phyloP scores from a whole-genome alignment of 2,797 vertebrate species.

The Artibeus lituratus region DNA sequence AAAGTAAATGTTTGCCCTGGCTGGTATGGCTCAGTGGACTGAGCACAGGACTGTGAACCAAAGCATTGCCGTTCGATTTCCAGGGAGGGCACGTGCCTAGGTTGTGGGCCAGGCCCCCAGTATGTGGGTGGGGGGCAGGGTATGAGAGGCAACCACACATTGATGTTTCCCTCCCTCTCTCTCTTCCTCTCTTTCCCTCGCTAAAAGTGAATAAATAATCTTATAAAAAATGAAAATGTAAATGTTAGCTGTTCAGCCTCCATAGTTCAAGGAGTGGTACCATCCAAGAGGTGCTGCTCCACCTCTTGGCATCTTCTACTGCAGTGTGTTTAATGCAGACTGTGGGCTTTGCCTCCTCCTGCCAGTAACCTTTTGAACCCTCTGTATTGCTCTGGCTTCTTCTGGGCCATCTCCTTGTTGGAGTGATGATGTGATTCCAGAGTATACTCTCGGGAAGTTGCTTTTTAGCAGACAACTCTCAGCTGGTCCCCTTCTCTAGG shows the following conservation, averaged over 20 bases:
- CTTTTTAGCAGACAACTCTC: not conserved
- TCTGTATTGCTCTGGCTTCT: not conserved
- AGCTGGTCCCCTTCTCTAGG: not conserved
- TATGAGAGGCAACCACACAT: too few species aligned
- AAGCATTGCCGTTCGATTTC: too few species aligned
- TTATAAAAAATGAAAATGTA: not conserved
- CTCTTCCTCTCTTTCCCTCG: too few species aligned
- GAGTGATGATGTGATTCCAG: not conserved
- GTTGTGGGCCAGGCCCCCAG: too few species aligned
- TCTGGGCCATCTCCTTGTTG: not conserved
- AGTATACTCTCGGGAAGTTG: not conserved
- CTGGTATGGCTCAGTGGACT: too few species aligned
- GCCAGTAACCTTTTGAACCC: not conserved
- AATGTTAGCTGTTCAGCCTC: not conserved
- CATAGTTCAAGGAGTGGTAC: not conserved
- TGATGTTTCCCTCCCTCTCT: too few species aligned
- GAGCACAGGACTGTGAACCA: too few species aligned
- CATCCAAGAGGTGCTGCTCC: not conserved
- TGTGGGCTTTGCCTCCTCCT: not conserved
- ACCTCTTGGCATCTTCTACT: not conserved
- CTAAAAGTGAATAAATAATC: too few species aligned
- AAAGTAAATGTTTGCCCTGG: not conserved
- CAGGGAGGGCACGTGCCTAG: too few species aligned
- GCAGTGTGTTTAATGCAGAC: not conserved
- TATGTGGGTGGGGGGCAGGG: too few species aligned